Evolutionary conservation across 2,113 vertebrate genomes (phyloP), one percentile per base, ranked within the genome.

Genomic region (Podarcis raffonei): DNA sequence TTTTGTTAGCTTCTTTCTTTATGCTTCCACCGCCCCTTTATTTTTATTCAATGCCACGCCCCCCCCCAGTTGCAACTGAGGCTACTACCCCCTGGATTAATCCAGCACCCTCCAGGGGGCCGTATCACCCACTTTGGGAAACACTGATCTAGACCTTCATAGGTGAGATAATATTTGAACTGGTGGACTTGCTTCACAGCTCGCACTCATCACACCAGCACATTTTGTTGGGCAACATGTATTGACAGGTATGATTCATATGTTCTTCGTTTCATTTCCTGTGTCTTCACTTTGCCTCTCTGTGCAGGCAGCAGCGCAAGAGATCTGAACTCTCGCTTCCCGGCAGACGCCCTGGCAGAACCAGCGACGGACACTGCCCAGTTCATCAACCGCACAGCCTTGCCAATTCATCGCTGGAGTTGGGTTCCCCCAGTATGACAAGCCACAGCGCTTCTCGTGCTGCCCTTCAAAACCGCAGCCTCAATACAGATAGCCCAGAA

Each of bases 401-500:
- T 25, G 98, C 90, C 96, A 98, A 93, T 96, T 97, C 97, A 0
- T 96, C 98, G 2, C 3, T 98, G 80, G 99, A 99, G 84, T 95
- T 98, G 86, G 97, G 98, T 88, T 98, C 98, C 20, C 97, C 98
- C 7, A 97, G 89, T 89, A 95, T 98, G 27, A 95, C 94, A 59
- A 89, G 97, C 90, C 98, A 99, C 95, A 97, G 98, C 95, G 98
- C 97, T 83, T 98, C 98, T 3, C 97, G 99, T 75, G 97, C 98
- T 89, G 97, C 98, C 86, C 96, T 99, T 84, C 97, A 99, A 59
- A 98, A 96, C 65, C 98, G 98, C 84, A 97, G 92, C 94, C 89
- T 98, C 85, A 97, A 96, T 0, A 95, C 96, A 0, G 98, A 99
- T 94, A 99, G 99, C 92, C 99, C 99, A 0, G 99, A 99, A 75